Conservation (phyloP, 2,797 vertebrate genomes). For the Sternarchorhynchus goeldii region DNA sequence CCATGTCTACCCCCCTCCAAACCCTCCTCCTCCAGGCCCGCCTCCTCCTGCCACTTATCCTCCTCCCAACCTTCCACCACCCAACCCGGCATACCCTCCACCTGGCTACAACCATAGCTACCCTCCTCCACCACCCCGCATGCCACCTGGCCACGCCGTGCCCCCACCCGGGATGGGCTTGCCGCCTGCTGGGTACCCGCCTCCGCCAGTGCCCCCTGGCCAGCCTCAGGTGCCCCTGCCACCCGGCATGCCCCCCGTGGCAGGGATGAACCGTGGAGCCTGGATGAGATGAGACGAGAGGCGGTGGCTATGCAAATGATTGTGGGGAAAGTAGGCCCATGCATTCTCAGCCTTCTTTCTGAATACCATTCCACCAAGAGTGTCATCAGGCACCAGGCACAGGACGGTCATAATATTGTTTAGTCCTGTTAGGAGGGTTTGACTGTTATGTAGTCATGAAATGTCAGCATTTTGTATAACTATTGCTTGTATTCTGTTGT, state of each 20-base stretch:
- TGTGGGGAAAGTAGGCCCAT: not conserved
- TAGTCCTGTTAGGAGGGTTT: not conserved
- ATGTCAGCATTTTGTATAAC: not conserved
- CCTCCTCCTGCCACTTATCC: conserved; percentile 80
- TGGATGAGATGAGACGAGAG: conserved; percentile 42
- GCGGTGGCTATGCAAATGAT: too few species aligned
- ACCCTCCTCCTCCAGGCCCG: conserved; percentile 84
- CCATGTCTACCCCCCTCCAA: conserved; percentile 80
- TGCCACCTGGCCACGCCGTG: conserved; percentile 82
- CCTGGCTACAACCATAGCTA: conserved; percentile 91
- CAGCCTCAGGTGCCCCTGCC: conserved; percentile 91
- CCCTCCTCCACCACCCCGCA: conserved; percentile 85
- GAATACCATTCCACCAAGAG: not conserved
- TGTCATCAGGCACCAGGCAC: not conserved
- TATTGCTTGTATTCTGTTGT: conserved; percentile 12
- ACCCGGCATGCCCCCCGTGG: conserved; percentile 87
- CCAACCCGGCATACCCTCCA: conserved; percentile 83
- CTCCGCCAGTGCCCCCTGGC: conserved; percentile 87
- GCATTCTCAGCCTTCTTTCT: not conserved
- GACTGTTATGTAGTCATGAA: not conserved
- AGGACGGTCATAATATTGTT: conserved; percentile 9
- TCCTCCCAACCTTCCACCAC: conserved; percentile 79
- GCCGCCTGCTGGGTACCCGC: conserved; percentile 87
- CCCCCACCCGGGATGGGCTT: conserved; percentile 88
- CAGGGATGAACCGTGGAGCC: conserved; percentile 84